phyloP scores from a whole-genome alignment of 1,140 invertebrate genomes.

The Littorina saxatilis region DNA sequence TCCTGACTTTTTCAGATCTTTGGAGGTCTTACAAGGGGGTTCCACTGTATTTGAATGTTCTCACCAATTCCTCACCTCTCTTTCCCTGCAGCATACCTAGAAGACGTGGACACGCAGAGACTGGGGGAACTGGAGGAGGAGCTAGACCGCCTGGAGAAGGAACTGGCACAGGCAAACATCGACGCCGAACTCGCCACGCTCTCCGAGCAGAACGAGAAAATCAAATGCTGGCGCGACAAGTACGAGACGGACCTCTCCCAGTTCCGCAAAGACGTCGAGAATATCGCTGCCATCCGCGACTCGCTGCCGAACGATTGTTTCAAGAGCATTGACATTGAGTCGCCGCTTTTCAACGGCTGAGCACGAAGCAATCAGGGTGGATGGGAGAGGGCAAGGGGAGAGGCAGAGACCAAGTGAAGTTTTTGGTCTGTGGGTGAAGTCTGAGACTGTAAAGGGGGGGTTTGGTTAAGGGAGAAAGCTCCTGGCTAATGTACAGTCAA shows the following conservation, averaged over 20 bases:
- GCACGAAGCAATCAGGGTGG: neutral
- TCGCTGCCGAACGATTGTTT: conserved; percentile 90
- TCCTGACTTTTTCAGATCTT: too few relatives aligned
- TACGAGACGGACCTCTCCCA: conserved; percentile 88
- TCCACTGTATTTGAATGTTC: too few relatives aligned
- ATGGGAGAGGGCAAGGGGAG: neutral
- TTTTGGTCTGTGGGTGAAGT: too few relatives aligned
- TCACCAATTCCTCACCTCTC: too few relatives aligned
- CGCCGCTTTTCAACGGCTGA: conserved; percentile 28
- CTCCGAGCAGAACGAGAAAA: conserved; percentile 68
- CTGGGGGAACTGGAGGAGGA: conserved; percentile 85
- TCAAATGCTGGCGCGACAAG: conserved; percentile 87
- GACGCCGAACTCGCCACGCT: conserved; percentile 78
- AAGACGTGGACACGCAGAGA: conserved; percentile 79
- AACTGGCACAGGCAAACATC: conserved; percentile 85
- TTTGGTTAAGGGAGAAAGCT: too few relatives aligned
- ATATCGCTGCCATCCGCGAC: conserved; percentile 89
- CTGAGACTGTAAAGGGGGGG: too few relatives aligned
- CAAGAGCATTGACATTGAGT: conserved; percentile 77
- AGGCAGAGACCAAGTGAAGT: too few relatives aligned
- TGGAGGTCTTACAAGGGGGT: too few relatives aligned
- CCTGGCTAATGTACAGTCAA: too few relatives aligned
- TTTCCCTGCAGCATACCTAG: conserved; percentile 57
- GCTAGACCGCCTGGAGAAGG: conserved; percentile 82
- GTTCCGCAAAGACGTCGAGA: conserved; percentile 87